These are phyloP conservation scores for Hyles lineata DNA, from an alignment of 2,888 invertebrate species.

Conservation along the genomic window DNA sequence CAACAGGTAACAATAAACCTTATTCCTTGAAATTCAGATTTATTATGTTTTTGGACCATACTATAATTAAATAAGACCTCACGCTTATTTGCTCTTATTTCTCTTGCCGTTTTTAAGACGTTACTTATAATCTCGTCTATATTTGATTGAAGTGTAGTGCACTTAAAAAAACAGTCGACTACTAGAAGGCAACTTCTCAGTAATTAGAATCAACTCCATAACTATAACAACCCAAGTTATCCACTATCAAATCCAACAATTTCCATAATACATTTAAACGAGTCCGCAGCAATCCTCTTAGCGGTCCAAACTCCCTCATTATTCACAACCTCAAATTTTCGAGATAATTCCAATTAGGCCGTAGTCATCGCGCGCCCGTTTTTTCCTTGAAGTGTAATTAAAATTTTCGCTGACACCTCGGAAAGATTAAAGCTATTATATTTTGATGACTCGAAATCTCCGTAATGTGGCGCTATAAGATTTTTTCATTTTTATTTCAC, in stretches of 20 bases:
- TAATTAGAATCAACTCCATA: too few species aligned
- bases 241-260: conserved; percentile 37
- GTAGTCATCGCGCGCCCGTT: conserved; percentile 51
- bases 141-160: too few species aligned
- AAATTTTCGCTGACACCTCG: conserved; percentile 69
- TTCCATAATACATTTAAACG: conserved; percentile 42
- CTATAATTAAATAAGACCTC: too few species aligned
- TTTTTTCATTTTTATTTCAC: not conserved
- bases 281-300: conserved; percentile 60
- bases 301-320: conserved; percentile 59
- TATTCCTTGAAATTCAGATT: too few species aligned
- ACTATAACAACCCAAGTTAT: conserved; percentile 8
- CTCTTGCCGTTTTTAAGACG: too few species aligned
- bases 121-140: too few species aligned
- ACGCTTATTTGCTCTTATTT: too few species aligned
- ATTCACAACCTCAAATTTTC: conserved; percentile 69
- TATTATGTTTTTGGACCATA: too few species aligned
- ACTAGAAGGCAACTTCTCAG: too few species aligned
- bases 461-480: not conserved
- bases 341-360: conserved; percentile 72
- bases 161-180: too few species aligned
- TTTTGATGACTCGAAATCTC: conserved; percentile 56
- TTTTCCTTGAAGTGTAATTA: conserved; percentile 68
- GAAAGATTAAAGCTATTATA: conserved; percentile 60
- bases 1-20: too few species aligned